Conservation (phyloP, 92 coral and sea anemone genomes). For the Porites lobata region DNA sequence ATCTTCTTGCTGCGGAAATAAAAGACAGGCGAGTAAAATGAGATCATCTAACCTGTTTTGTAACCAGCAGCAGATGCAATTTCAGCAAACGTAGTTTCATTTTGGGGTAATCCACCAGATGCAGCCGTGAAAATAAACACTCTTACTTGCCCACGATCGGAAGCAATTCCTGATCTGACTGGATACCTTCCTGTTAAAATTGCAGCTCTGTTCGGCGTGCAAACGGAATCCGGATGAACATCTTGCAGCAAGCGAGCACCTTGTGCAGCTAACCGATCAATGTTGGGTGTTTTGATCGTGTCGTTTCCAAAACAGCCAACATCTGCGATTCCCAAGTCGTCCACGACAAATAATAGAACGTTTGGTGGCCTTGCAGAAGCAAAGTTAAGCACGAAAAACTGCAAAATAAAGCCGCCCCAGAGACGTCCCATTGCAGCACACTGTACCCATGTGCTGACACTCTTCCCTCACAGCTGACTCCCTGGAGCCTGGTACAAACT, state of each 20-base stretch:
- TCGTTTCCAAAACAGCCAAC: slow-evolving; percentile 91
- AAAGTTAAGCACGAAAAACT: not conserved
- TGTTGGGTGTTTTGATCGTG: slow-evolving; percentile 87
- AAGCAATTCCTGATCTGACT: slow-evolving; percentile 77
- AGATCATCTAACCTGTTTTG: slow-evolving; percentile 54
- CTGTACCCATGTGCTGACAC: not conserved
- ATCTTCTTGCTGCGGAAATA: not conserved
- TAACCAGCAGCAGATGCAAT: slow-evolving; percentile 67
- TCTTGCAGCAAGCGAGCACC: slow-evolving; percentile 84
- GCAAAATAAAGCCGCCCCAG: not conserved
- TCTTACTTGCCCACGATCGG: slow-evolving; percentile 50
- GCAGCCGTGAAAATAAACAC: slow-evolving; percentile 44
- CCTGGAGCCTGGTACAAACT: too few relatives aligned
- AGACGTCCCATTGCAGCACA: not conserved
- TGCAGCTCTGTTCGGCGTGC: slow-evolving; percentile 95
- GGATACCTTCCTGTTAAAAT: slow-evolving; percentile 90
- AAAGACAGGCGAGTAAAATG: not conserved
- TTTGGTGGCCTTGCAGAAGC: slow-evolving; percentile 66
- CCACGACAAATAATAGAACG: slow-evolving; percentile 76
- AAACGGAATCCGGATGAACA: slow-evolving; percentile 81
- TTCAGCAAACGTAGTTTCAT: slow-evolving; percentile 77
- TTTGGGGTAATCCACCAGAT: slow-evolving; percentile 81
- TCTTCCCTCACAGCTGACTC: too few relatives aligned
- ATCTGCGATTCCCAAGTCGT: slow-evolving; percentile 92
- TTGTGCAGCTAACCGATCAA: slow-evolving; percentile 84